Evolutionary conservation across 2,888 invertebrate genomes (phyloP), one percentile per base, ranked within the genome.

Genomic region (Chymomyza amoena): DNA sequence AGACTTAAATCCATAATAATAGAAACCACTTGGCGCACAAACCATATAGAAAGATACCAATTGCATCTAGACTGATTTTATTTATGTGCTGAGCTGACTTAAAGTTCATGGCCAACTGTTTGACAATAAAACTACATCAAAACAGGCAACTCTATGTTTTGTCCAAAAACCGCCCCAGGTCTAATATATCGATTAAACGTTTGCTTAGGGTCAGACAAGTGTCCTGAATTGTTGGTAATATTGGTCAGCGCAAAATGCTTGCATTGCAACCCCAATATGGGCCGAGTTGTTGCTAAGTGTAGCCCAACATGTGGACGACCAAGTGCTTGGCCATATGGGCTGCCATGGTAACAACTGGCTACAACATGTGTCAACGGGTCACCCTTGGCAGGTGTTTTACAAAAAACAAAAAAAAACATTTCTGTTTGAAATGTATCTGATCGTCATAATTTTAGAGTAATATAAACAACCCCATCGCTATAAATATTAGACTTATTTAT

Each of bases 1-100:
- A 92, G 89, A 87, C 90, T 89, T 84, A 92, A 90, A 90, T 92
- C 92, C 92, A 92, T 92, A 87, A 87, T 91, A 89, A 25, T 68
- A 70, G 25, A 15, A 15, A 9, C 61, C 25, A 32, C 16, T 15
- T 50, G 16, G 68, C 70, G 62, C 39, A 6, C 59, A 63, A 61
- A 45, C 63, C 36, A 65, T 62, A 61, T 59, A 20, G 51, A 32
- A 15, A 20, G 18, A 20, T 6, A 64, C 75, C 69, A 75, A 68
- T 64, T 71, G 52, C 75, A 84, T 82, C 72, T 69, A 76, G 68
- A 52, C 73, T 69, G 66, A 63, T 65, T 39, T 50, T 51, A 61
- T 61, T 15, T 18, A 2, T 9, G 39, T 28, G 52, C 54, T 16
- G 13, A 16, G 32, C 36, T 50, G 62, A 15, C 56, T 5, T 64